A percentile compares a stretch with the other conserved stretches of the same genome.
Conservation (phyloP, 2,888 invertebrate species). For the Anodontia alba region DNA sequence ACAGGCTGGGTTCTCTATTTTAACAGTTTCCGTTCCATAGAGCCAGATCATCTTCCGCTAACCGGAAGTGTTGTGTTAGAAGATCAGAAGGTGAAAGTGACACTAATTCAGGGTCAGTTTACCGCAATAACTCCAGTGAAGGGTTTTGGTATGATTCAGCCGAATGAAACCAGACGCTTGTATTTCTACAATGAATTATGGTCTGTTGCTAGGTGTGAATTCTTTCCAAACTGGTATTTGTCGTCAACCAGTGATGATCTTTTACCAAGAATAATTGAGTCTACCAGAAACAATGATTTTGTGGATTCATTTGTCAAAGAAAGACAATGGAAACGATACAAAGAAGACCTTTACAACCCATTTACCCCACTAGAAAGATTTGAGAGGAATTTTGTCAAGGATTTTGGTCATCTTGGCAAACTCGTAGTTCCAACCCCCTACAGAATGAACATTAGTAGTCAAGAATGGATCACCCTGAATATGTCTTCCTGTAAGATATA, state of each 20-base stretch:
- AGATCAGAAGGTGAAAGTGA: conserved; percentile 1
- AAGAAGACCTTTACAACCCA: conserved; percentile 64
- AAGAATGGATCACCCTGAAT: not conserved
- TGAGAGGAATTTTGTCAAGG: conserved; percentile 46
- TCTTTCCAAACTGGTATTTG: conserved; percentile 56
- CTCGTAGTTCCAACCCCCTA: not conserved
- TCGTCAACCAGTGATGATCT: conserved; percentile 17
- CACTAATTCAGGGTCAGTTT: conserved; percentile 7
- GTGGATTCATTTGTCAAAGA: conserved; percentile 42
- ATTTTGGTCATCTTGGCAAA: conserved; percentile 30
- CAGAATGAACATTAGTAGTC: not conserved
- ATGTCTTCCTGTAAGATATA: not conserved
- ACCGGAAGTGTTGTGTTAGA: not conserved
- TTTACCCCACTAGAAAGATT: conserved; percentile 63
- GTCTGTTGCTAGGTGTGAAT: conserved; percentile 32
- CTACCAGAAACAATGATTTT: conserved; percentile 58
- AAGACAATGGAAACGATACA: conserved; percentile 67
- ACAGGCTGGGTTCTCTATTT: conserved; percentile 19
- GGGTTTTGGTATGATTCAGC: not conserved
- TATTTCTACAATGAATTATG: conserved; percentile 18
- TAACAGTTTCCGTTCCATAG: conserved; percentile 30
- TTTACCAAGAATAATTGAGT: conserved; percentile 42
- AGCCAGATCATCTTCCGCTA: conserved; percentile 33
- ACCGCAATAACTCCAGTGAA: not conserved
- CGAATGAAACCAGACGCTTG: not conserved